These are phyloP conservation scores for Elgaria multicarinata DNA, from an alignment of 2,113 vertebrate species.

Conservation along the genomic window DNA sequence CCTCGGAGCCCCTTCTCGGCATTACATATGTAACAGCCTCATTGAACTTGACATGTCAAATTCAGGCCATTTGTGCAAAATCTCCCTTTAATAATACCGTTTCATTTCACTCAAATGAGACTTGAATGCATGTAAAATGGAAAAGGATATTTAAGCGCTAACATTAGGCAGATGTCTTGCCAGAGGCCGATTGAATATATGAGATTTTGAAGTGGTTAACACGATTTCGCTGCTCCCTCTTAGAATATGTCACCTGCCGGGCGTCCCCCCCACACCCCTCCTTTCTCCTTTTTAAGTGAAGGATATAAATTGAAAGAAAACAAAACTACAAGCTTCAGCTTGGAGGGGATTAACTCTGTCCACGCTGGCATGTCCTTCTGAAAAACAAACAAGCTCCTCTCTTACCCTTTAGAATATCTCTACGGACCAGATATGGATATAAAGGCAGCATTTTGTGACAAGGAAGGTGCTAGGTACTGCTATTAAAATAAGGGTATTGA, in stretches of 20 bases:
- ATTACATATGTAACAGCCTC: conserved; percentile 86
- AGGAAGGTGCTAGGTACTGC: not conserved
- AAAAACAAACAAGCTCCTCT: conserved; percentile 25
- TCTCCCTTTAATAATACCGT: conserved; percentile 94
- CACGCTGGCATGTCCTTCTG: conserved; percentile 22
- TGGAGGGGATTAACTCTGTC: conserved; percentile 72
- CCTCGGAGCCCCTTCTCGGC: conserved; percentile 74
- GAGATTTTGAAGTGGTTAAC: conserved; percentile 84
- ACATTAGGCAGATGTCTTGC: conserved; percentile 86
- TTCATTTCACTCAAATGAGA: conserved; percentile 90
- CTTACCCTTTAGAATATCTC: conserved; percentile 5
- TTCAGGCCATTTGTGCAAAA: conserved; percentile 97
- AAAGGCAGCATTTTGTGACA: not conserved
- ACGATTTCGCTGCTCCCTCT: conserved; percentile 72
- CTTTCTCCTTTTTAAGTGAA: conserved; percentile 62
- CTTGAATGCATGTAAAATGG: conserved; percentile 89
- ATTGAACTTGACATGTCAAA: conserved; percentile 97
- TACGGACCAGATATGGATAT: not conserved
- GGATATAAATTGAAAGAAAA: conserved; percentile 79
- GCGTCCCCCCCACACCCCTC: conserved; percentile 45
- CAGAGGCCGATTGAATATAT: conserved; percentile 81
- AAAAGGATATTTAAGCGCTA: conserved; percentile 88
- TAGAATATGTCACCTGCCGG: conserved; percentile 72
- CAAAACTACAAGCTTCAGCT: conserved; percentile 70
- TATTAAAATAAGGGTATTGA: not conserved